phyloP scores from a whole-genome alignment of 2,888 invertebrate species.

The Byasa hedistus region DNA sequence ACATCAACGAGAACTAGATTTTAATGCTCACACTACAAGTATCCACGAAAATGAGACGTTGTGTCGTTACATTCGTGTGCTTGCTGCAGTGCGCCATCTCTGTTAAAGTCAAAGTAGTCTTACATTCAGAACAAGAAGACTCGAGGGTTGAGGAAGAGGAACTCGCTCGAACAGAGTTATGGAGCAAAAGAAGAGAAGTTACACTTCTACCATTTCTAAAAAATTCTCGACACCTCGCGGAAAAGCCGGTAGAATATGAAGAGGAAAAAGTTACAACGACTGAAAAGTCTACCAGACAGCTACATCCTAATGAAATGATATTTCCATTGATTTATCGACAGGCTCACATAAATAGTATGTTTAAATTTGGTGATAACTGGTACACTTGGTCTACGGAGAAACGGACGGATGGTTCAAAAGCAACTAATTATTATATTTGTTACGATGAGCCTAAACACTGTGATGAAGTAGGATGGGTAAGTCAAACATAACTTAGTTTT shows the following conservation, averaged over 20 bases:
- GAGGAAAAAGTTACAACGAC: slow-evolving; percentile 51
- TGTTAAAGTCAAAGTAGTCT: slow-evolving; percentile 69
- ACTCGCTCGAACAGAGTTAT: slow-evolving; percentile 43
- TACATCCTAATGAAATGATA: slow-evolving; percentile 69
- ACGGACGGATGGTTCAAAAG: slow-evolving; percentile 63
- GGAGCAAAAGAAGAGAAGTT: slow-evolving; percentile 49
- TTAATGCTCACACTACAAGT: slow-evolving; percentile 23
- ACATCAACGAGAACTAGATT: slow-evolving; percentile 6
- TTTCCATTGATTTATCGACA: slow-evolving; percentile 70
- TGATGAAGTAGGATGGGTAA: slow-evolving; percentile 74
- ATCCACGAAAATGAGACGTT: slow-evolving; percentile 45
- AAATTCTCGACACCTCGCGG: slow-evolving; percentile 41
- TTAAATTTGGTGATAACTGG: slow-evolving; percentile 73
- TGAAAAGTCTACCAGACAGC: slow-evolving; percentile 47
- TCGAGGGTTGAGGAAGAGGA: slow-evolving; percentile 62
- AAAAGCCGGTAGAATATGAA: slow-evolving; percentile 50
- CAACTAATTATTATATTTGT: slow-evolving; percentile 64
- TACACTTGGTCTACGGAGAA: slow-evolving; percentile 73
- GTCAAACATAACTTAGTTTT: slow-evolving; percentile 4
- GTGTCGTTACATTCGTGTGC: slow-evolving; percentile 39
- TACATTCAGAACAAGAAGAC: slow-evolving; percentile 68
- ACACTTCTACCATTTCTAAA: slow-evolving; percentile 59
- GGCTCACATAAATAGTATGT: slow-evolving; percentile 70
- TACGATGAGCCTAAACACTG: slow-evolving; percentile 72
- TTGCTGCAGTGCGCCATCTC: slow-evolving; percentile 47